These are phyloP conservation scores for Deilephila porcellus DNA, from an alignment of 2,888 invertebrate genomes.

Conservation along the genomic window DNA sequence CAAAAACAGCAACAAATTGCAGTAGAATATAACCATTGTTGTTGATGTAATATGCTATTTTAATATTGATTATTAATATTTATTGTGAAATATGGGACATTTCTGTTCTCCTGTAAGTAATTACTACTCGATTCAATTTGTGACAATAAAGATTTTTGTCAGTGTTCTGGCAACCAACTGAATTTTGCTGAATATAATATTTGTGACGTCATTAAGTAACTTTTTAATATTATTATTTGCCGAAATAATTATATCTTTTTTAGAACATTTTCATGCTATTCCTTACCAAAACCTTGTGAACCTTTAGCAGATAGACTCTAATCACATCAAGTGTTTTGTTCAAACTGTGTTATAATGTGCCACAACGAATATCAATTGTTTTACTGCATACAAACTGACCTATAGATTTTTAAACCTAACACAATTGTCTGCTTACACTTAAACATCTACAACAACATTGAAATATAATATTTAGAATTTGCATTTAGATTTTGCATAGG, in stretches of 20 bases:
- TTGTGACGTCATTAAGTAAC: not conserved
- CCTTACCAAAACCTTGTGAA: too few relatives aligned
- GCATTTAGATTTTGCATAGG: not conserved
- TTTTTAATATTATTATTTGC: not conserved
- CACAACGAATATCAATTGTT: too few relatives aligned
- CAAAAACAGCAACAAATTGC: too few relatives aligned
- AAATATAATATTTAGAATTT: slow-evolving; percentile 2
- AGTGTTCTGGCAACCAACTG: not conserved
- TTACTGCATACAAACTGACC: too few relatives aligned
- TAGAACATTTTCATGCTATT: too few relatives aligned
- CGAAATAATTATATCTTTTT: not conserved
- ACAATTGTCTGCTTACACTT: not conserved
- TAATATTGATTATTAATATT: not conserved
- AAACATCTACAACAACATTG: not conserved
- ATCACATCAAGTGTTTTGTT: too few relatives aligned
- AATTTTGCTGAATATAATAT: not conserved
- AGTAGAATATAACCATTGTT: too few relatives aligned
- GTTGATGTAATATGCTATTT: not conserved
- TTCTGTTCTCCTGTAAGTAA: not conserved
- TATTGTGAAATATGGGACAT: not conserved
- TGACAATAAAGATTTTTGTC: not conserved
- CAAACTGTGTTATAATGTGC: too few relatives aligned
- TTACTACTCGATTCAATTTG: not conserved
- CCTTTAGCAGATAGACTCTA: too few relatives aligned
- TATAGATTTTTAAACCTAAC: not conserved